A percentile compares a stretch with the other conserved stretches of the same genome.
Evolutionary conservation across 2,113 vertebrate genomes (phyloP).

Genomic region (Pteruthius melanotis): DNA sequence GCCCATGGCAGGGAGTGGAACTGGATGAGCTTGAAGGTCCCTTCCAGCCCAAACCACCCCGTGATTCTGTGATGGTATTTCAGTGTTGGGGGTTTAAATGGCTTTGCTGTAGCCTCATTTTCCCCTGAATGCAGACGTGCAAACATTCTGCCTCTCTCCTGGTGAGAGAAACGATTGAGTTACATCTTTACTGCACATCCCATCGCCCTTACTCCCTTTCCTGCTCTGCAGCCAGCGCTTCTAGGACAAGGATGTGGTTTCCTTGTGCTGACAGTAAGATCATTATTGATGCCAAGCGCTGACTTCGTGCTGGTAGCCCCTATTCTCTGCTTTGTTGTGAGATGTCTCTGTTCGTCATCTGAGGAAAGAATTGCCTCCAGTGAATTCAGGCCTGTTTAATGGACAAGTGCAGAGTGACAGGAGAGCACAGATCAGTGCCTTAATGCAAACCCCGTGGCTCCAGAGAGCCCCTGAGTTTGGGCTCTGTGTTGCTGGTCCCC

Average conservation of each 20-base stretch:
- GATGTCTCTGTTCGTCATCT: background rate
- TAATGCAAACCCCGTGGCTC: background rate
- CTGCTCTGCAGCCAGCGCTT: background rate
- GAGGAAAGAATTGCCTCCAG: background rate
- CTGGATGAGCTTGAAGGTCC: background rate
- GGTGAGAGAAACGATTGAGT: background rate
- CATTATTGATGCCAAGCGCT: background rate
- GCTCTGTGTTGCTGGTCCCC: background rate
- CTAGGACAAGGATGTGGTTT: background rate
- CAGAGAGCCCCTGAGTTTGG: background rate
- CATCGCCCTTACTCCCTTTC: background rate
- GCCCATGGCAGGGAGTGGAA: background rate
- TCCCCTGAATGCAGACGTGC: accelerated
- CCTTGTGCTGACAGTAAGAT: background rate
- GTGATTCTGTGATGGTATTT: background rate
- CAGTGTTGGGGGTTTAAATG: background rate
- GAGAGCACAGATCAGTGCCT: conserved; percentile 19
- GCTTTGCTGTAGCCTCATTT: background rate
- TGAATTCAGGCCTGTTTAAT: background rate
- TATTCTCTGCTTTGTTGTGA: background rate
- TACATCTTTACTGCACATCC: background rate
- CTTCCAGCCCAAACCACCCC: background rate
- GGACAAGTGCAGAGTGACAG: background rate
- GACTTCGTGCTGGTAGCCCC: background rate
- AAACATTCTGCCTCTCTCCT: background rate